Evolutionary conservation across 1,140 invertebrate genomes (phyloP), one percentile per base, ranked within the genome.

Genomic region (Drosophila triauraria): DNA sequence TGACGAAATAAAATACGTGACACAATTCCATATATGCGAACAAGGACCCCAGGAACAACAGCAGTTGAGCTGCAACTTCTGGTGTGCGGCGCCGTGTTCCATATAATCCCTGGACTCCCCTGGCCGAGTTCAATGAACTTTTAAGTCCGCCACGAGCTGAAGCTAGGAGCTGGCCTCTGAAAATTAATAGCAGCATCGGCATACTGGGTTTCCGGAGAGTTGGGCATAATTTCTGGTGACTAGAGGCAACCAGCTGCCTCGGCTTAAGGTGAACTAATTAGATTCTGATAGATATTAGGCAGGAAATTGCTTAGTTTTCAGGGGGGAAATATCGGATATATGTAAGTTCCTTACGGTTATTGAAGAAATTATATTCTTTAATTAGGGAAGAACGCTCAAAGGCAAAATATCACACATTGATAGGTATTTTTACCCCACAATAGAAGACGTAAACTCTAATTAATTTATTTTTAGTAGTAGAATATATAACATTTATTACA

Each of bases 1-100:
- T 75, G 80, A 71, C 65, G 65, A 81, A 88, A 84, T 68, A 67
- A 81, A 78, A 65, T 90, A 88, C 84, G 84, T 90, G 85, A 88
- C 80, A 81, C 61, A 65, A 81, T 78, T 86, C 77, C 53, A 47
- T 70, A 47, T 57, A 51, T 64, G 60, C 67, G 63, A 40, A 23
- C n/a, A 46, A 43, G n/a, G 23, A n/a, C 68, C n/a, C 68, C n/a
- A 56, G 69, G 40, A 61, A 48, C 38, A 51, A 44, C 40, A 64
- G 58, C 50, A 54, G 32, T 27, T 13, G 50, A 7, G 48, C 48
- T 51, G 48, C 44, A 71, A 68, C 76, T 68, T 46, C 23, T 35
- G 43, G 38, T 15, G 46, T 35, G 47, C 48, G 12, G 47, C 48
- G 9, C 62, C 67, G 10, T 69, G 62, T 44, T n/a, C 35, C 47